Percentiles rank a stretch among this genome's conserved stretches.
These are phyloP conservation scores for Todiramphus saurophagus DNA, from an alignment of 2,113 vertebrate genomes.

Conservation along the genomic window DNA sequence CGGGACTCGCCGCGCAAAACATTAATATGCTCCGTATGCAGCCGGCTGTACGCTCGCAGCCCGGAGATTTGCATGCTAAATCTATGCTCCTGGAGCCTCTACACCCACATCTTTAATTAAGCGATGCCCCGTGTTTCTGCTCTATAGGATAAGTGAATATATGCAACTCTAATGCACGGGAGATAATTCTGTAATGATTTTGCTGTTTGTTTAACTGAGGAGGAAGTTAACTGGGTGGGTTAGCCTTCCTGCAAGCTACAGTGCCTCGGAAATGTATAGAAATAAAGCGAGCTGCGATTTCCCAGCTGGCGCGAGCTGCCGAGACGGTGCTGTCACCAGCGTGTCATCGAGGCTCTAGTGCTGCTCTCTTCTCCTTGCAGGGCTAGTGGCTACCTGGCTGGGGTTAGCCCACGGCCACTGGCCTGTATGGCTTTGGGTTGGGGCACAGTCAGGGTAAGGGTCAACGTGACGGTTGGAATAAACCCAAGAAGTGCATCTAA, in stretches of 20 bases:
- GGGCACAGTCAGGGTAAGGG: fast-evolving
- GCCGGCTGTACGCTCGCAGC: background rate
- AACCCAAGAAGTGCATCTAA: fast-evolving
- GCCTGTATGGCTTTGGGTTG: background rate
- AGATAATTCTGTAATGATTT: constrained; percentile 21
- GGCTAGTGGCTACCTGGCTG: background rate
- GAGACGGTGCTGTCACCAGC: fast-evolving
- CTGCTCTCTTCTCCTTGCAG: background rate
- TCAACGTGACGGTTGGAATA: background rate
- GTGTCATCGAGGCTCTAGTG: fast-evolving
- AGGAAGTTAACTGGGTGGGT: background rate
- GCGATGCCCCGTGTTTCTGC: background rate
- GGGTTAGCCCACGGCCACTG: background rate
- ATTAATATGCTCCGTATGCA: constrained; percentile 17
- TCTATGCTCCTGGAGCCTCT: background rate
- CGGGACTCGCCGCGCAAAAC: background rate
- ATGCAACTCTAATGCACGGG: constrained; percentile 20
- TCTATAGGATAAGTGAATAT: constrained; percentile 8
- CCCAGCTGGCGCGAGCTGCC: background rate
- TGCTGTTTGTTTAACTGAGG: constrained; percentile 35
- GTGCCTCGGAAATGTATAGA: background rate
- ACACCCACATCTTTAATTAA: constrained; percentile 41
- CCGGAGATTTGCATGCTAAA: constrained; percentile 20
- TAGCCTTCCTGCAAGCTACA: background rate
- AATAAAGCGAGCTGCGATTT: background rate